Evolutionary conservation across 2,113 vertebrate species (phyloP).

Genomic region (Cettia cetti): DNA sequence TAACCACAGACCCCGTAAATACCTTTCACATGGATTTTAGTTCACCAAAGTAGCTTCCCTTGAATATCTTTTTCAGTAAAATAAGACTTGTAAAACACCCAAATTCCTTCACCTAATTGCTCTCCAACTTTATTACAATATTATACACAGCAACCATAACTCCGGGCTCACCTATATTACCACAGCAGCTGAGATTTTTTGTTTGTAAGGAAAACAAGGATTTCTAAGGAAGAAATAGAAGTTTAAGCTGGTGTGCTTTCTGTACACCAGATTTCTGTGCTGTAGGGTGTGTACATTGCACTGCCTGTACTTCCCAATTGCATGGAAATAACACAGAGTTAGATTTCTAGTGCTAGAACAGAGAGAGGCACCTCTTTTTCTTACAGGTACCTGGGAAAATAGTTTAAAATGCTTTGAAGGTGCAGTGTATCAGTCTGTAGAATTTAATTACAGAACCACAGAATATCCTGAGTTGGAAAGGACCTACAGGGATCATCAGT

Average conservation of each 20-base stretch:
- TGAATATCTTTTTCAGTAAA: not conserved
- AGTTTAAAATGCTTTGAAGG: not conserved
- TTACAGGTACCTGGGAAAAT: not conserved
- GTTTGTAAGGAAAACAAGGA: not conserved
- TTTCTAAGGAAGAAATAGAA: not conserved
- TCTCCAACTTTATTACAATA: not conserved
- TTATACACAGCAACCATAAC: not conserved
- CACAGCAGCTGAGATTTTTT: not conserved
- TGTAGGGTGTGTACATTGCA: rapidly evolving
- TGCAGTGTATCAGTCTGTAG: not conserved
- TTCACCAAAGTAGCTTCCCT: not conserved
- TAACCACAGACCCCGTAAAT: not conserved
- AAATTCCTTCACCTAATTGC: not conserved
- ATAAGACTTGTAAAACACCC: not conserved
- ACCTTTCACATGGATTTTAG: not conserved
- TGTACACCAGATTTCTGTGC: not conserved
- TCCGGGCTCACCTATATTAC: not conserved
- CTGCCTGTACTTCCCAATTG: rapidly evolving
- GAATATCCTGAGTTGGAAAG: not conserved
- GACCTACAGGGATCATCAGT: not conserved
- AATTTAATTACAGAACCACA: not conserved
- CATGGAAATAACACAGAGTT: not conserved
- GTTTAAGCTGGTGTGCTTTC: not conserved
- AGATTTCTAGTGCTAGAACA: not conserved
- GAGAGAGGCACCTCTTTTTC: not conserved